Evolutionary conservation across 1,140 invertebrate species (phyloP).

Genomic region (Polyergus mexicanus): DNA sequence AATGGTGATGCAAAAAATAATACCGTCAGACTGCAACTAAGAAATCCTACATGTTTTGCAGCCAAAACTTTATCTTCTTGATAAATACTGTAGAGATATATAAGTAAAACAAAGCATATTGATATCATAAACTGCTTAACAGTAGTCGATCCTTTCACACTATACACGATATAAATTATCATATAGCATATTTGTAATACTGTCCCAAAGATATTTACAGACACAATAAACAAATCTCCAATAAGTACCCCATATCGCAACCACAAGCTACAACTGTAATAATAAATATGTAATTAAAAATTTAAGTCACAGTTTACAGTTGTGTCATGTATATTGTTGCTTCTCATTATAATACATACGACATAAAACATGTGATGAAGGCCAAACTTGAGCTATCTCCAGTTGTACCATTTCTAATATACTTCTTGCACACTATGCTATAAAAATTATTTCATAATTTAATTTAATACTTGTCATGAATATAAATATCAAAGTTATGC

Average conservation of each 20-base stretch:
- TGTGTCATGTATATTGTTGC: slow-evolving; percentile 15
- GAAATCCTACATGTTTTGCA: slow-evolving; percentile 87
- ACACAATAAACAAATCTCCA: slow-evolving; percentile 89
- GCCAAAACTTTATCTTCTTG: slow-evolving; percentile 80
- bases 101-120: slow-evolving; percentile 80
- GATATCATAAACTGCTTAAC: slow-evolving; percentile 85
- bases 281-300: slow-evolving; percentile 35
- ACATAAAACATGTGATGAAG: slow-evolving; percentile 92
- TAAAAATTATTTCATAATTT: slow-evolving; percentile 69
- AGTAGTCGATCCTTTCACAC: slow-evolving; percentile 88
- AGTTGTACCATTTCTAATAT: slow-evolving; percentile 89
- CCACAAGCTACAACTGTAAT: slow-evolving; percentile 89
- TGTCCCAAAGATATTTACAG: slow-evolving; percentile 91
- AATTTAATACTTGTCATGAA: too few species aligned
- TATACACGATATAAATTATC: slow-evolving; percentile 89
- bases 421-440: slow-evolving; percentile 90
- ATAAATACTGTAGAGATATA: slow-evolving; percentile 84
- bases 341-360: slow-evolving; percentile 87
- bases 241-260: slow-evolving; percentile 90
- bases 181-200: slow-evolving; percentile 89
- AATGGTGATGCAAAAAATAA: slow-evolving; percentile 93
- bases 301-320: not conserved
- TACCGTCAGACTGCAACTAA: slow-evolving; percentile 91
- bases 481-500: too few species aligned
- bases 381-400: slow-evolving; percentile 91